A percentile compares a stretch with the other conserved stretches of the same genome.
These are phyloP conservation scores for Rissa tridactyla DNA, from an alignment of 2,113 vertebrate species.

Conservation along the genomic window DNA sequence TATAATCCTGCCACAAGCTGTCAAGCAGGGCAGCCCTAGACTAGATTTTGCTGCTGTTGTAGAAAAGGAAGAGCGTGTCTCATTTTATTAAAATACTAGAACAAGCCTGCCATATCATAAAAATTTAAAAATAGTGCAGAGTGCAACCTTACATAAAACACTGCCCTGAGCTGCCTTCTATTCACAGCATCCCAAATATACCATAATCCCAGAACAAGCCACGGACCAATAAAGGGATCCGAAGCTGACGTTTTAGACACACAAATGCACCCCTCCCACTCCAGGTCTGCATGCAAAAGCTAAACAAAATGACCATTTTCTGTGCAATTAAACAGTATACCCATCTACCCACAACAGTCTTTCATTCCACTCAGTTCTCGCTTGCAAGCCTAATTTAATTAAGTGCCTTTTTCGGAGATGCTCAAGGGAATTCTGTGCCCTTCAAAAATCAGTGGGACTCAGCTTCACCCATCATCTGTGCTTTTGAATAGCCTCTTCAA, in stretches of 20 bases:
- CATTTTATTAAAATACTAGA: constrained; percentile 41
- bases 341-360: not conserved
- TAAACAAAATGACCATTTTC: not conserved
- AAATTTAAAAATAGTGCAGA: constrained; percentile 31
- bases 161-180: constrained; percentile 26
- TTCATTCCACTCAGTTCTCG: not conserved
- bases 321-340: not conserved
- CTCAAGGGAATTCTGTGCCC: not conserved
- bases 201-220: not conserved
- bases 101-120: constrained; percentile 13
- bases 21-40: constrained; percentile 24
- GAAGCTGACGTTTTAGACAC: not conserved
- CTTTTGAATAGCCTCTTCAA: not conserved
- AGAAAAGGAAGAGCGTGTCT: not conserved
- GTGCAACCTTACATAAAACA: constrained; percentile 38
- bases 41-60: constrained; percentile 24
- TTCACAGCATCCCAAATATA: constrained; percentile 14
- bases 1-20: constrained; percentile 56
- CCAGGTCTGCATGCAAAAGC: not conserved
- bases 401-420: not conserved
- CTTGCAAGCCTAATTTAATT: not conserved
- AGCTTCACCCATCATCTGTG: not conserved
- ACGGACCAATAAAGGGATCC: not conserved
- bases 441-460: not conserved
- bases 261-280: not conserved